Evolutionary conservation across 2,888 invertebrate species (phyloP).

Genomic region (Mantis religiosa): DNA sequence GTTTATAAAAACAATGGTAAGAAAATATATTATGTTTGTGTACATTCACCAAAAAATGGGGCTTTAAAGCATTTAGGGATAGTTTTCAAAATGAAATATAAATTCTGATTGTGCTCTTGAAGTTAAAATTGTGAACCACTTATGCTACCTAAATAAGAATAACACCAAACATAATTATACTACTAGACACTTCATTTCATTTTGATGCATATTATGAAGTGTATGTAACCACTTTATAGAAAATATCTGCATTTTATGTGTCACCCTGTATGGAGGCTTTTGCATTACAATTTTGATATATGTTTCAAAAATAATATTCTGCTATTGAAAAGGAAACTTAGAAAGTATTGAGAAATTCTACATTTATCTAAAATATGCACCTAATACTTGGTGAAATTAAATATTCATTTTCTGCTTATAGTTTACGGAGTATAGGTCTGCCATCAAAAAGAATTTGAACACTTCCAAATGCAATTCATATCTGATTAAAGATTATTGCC

Average conservation of each 20-base stretch:
- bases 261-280: slow-evolving; percentile 17
- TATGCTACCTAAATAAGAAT: background rate
- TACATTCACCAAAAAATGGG: background rate
- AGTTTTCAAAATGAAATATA: background rate
- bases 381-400: background rate
- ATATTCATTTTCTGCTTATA: background rate
- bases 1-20: background rate
- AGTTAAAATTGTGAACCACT: background rate
- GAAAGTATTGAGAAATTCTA: background rate
- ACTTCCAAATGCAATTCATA: no score
- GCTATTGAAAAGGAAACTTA: background rate
- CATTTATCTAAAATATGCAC: background rate
- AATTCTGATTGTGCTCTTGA: background rate
- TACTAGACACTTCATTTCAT: background rate
- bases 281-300: background rate
- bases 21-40: background rate
- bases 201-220: no score
- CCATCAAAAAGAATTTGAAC: no score
- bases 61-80: background rate
- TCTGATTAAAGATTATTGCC: no score
- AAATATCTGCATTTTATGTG: background rate
- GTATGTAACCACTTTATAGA: background rate
- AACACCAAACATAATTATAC: background rate
- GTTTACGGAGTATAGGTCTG: no score
- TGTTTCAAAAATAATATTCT: background rate